These are phyloP conservation scores for Crotalus horridus DNA, from an alignment of 2,113 vertebrate species.

Conservation along the genomic window DNA sequence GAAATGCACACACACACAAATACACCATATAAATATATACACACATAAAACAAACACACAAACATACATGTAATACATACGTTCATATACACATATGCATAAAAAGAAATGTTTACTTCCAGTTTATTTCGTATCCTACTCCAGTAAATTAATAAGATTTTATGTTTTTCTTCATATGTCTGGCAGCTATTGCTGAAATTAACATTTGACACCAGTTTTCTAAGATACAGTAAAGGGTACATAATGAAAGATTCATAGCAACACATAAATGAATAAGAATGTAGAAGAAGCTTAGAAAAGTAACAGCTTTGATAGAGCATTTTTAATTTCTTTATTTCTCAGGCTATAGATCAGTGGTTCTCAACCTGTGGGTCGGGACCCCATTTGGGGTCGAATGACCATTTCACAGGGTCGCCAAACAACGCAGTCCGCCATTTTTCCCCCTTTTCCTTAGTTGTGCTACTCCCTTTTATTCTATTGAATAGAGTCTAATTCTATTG, in stretches of 20 bases:
- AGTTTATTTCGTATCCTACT: neutral
- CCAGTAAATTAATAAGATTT: neutral
- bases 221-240: neutral
- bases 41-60: too few species aligned
- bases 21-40: too few species aligned
- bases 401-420: too few species aligned
- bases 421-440: too few species aligned
- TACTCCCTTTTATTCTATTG: too few species aligned
- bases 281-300: neutral
- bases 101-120: neutral
- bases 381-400: too few species aligned
- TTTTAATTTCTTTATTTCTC: conserved; percentile 4
- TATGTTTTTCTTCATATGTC: neutral
- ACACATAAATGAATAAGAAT: neutral
- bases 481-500: too few species aligned
- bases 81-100: neutral
- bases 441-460: too few species aligned
- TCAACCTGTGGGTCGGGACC: too few species aligned
- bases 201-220: neutral
- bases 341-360: neutral
- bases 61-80: too few species aligned
- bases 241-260: neutral
- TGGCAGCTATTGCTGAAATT: neutral
- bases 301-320: neutral
- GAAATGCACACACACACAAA: too few species aligned